phyloP scores from a whole-genome alignment of 2,797 vertebrate genomes.

The Choloepus didactylus region DNA sequence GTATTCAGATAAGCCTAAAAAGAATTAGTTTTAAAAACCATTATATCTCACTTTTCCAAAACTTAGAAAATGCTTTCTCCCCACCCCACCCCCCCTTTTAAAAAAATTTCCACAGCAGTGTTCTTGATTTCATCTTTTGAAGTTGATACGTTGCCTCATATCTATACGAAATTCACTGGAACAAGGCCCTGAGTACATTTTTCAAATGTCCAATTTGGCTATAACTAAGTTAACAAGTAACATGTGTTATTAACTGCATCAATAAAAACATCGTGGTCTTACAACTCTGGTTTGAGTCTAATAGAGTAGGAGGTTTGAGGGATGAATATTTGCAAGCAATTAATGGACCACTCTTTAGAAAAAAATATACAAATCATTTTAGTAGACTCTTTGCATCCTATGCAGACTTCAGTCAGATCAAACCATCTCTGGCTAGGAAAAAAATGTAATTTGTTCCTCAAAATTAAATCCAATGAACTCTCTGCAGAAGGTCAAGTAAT shows the following conservation, averaged over 20 bases:
- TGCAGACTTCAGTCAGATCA: constrained; percentile 72
- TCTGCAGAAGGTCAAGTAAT: constrained; percentile 77
- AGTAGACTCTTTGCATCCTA: constrained; percentile 69
- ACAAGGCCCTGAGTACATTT: constrained; percentile 63
- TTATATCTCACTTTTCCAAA: constrained; percentile 57
- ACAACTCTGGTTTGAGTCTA: constrained; percentile 49
- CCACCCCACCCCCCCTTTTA: background rate
- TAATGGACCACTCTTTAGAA: constrained; percentile 61
- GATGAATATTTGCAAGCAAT: constrained; percentile 72
- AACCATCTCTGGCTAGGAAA: constrained; percentile 60
- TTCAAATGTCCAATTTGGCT: constrained; percentile 64
- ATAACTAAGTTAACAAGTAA: constrained; percentile 67
- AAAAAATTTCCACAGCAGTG: background rate
- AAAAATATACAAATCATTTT: constrained; percentile 66
- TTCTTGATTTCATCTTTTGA: constrained; percentile 66
- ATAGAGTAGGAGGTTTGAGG: constrained; percentile 67
- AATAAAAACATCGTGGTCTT: constrained; percentile 75
- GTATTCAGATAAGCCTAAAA: constrained; percentile 44
- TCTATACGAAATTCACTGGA: constrained; percentile 73
- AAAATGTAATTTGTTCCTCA: constrained; percentile 63
- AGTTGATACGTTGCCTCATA: constrained; percentile 55
- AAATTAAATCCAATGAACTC: constrained; percentile 79
- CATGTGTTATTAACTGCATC: constrained; percentile 80
- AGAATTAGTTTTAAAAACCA: constrained; percentile 60
- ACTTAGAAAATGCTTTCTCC: constrained; percentile 42